These are phyloP conservation scores for Spilarctia lutea DNA, from an alignment of 2,888 invertebrate genomes.

Conservation along the genomic window DNA sequence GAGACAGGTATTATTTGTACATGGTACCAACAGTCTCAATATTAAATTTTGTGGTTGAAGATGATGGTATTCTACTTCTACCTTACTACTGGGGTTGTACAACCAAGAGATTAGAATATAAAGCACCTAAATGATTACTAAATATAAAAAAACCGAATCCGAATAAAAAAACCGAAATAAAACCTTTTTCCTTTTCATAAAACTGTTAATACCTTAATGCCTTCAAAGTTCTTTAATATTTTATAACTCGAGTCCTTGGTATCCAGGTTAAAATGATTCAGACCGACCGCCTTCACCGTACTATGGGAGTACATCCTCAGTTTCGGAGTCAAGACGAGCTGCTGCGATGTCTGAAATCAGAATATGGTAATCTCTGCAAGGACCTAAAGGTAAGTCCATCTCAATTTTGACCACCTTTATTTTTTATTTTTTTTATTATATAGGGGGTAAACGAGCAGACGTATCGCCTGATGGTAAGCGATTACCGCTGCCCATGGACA, in stretches of 20 bases:
- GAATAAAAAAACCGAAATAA: background rate
- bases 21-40: background rate
- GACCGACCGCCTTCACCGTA: slow-evolving; percentile 67
- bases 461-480: too few relatives aligned
- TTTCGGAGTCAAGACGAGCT: slow-evolving; percentile 72
- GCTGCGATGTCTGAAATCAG: slow-evolving; percentile 68
- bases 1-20: slow-evolving; percentile 64
- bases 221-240: background rate
- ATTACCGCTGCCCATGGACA: too few relatives aligned
- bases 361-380: slow-evolving; percentile 66
- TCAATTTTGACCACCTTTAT: background rate
- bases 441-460: too few relatives aligned
- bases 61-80: too few relatives aligned
- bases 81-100: too few relatives aligned
- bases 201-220: background rate
- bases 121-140: too few relatives aligned
- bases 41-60: background rate
- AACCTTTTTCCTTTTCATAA: background rate
- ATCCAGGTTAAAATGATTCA: slow-evolving; percentile 75
- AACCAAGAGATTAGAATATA: too few relatives aligned
- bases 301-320: slow-evolving; percentile 76
- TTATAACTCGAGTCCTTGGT: background rate
- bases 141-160: too few relatives aligned
- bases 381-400: slow-evolving; percentile 67
- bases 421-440: too few relatives aligned